A percentile compares a stretch with the other conserved stretches of the same genome.
Evolutionary conservation across 2,888 invertebrate species (phyloP).

Genomic region (Nemotelus nigrinus): DNA sequence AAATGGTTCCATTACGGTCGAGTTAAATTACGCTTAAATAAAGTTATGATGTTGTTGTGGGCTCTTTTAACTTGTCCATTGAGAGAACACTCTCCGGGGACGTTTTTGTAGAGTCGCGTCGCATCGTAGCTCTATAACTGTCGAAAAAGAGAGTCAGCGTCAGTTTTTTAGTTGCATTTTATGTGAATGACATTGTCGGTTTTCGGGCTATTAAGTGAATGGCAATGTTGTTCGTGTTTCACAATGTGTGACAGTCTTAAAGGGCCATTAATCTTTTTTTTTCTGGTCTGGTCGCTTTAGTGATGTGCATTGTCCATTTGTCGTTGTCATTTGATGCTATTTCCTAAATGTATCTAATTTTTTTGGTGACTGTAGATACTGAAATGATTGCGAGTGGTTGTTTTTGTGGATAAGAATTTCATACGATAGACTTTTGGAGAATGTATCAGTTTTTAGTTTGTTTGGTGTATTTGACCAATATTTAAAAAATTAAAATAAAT

Average conservation of each 20-base stretch:
- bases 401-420: not conserved
- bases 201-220: constrained; percentile 35
- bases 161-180: constrained; percentile 36
- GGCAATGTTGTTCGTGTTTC: constrained; percentile 40
- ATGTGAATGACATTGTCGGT: constrained; percentile 24
- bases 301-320: not conserved
- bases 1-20: constrained; percentile 55
- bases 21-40: constrained; percentile 56
- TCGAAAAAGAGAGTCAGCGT: not conserved
- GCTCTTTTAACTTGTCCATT: constrained; percentile 45
- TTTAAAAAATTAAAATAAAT: no score
- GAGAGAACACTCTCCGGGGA: constrained; percentile 40
- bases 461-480: no score
- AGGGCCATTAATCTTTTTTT: constrained; percentile 37
- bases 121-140: not conserved
- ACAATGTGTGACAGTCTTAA: constrained; percentile 35
- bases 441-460: no score
- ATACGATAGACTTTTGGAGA: no score
- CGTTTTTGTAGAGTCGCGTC: not conserved
- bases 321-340: not conserved
- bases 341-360: not conserved
- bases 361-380: constrained; percentile 7
- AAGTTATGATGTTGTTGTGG: constrained; percentile 54
- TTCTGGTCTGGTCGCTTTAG: not conserved
- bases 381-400: constrained; percentile 1